phyloP scores from a whole-genome alignment of 2,113 vertebrate genomes.

The Rhabdomys dilectus region DNA sequence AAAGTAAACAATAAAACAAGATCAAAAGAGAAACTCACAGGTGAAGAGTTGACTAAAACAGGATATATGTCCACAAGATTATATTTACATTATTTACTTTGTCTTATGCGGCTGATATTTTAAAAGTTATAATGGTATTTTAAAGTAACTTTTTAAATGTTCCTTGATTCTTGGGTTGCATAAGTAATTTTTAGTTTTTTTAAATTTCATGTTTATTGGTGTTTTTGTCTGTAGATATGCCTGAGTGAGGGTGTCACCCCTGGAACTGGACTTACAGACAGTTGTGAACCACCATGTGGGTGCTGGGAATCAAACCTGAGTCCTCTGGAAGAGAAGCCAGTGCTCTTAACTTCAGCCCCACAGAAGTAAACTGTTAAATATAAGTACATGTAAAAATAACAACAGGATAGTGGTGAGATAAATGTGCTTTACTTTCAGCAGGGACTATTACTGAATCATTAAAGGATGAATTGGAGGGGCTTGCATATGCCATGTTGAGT shows the following conservation, averaged over 20 bases:
- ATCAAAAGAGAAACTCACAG: neutral
- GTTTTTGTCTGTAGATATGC: too few relatives aligned
- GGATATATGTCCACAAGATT: neutral
- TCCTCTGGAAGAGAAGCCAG: too few relatives aligned
- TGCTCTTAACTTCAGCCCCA: too few relatives aligned
- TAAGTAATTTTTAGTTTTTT: neutral
- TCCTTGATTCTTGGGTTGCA: neutral
- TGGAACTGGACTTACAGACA: too few relatives aligned
- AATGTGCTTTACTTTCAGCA: neutral
- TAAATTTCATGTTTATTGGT: too few relatives aligned
- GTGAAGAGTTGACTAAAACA: neutral
- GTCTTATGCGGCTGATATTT: neutral
- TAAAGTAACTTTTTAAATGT: neutral
- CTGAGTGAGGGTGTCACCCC: too few relatives aligned
- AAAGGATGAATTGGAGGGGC: slow-evolving; percentile 13
- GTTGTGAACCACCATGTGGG: too few relatives aligned
- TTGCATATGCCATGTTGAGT: neutral
- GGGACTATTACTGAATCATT: neutral
- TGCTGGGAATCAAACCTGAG: too few relatives aligned
- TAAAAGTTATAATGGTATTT: neutral
- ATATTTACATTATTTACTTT: neutral
- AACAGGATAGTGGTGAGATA: neutral
- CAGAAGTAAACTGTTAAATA: neutral
- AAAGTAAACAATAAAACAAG: neutral
- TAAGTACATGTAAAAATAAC: neutral